Evolutionary conservation across 2,113 vertebrate species (phyloP).

Genomic region (Myotis brandtii): DNA sequence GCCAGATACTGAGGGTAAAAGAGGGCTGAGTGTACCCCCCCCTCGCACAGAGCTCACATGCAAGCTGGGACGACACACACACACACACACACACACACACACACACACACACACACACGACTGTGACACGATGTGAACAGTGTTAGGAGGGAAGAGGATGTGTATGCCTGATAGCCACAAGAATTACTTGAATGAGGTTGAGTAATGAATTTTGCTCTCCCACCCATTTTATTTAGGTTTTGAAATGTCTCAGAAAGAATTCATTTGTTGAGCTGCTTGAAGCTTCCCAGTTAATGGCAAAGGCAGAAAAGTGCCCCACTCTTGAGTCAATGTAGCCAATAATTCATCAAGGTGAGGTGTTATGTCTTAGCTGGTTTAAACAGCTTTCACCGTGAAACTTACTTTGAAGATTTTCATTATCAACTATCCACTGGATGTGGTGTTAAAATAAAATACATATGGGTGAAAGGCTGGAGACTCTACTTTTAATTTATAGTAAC

Average conservation of each 20-base stretch:
- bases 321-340: not conserved
- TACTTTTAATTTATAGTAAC: not conserved
- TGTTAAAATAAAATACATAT: not conserved
- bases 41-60: not conserved
- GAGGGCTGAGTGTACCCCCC: not conserved
- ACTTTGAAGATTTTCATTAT: not conserved
- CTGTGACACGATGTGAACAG: not conserved
- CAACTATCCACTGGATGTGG: not conserved
- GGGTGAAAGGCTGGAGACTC: not conserved
- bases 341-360: not conserved
- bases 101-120: not conserved
- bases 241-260: not conserved
- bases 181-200: not conserved
- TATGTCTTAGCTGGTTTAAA: not conserved
- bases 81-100: not conserved
- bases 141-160: not conserved
- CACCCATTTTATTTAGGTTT: not conserved
- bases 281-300: not conserved
- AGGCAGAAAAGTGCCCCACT: not conserved
- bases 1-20: not conserved
- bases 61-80: not conserved
- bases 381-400: not conserved
- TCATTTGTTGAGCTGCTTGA: not conserved
- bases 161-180: not conserved
- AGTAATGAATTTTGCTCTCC: not conserved